Evolutionary conservation across 2,888 invertebrate genomes (phyloP), one percentile per base, ranked within the genome.

Genomic region (Leptogaster cylindrica): DNA sequence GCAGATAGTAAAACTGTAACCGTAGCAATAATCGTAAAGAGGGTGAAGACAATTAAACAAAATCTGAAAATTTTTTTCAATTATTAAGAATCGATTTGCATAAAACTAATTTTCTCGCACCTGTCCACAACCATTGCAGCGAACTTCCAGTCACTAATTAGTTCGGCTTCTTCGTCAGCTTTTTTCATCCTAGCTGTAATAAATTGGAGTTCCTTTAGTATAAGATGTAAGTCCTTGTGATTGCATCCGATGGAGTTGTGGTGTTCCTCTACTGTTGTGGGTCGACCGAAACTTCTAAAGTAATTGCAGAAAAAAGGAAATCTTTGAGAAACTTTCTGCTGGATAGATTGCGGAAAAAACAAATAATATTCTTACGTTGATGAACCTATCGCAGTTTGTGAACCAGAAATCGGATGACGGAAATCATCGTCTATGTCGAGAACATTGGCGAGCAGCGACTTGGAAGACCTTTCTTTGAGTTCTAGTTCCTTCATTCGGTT

Each of bases 71-170:
- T 75, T 18, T 74, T 73, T 73, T 63, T 33, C 71, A 66, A 27
- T 20, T 20, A 2, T 41, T 27, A 14, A 12, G 12, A n/a, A 10
- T 28, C 6, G 2, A 31, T 2, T 31, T 5, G 12, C 1, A 14
- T 7, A 55, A 3, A n/a, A 36, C 36, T 5, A 50, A 18, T 18
- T 33, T 33, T n/a, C 2, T 18, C 20, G 20, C 71, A 88, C 86
- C 94, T 90, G 84, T 97, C 97, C 79, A 97, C 95, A 79, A 97
- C 97, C 94, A 97, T 95, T 73, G 96, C 97, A 67, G 97, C 97
- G 81, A 97, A 97, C 82, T 95, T 96, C 97, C 97, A 97, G 82
- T 97, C 97, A 82, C 92, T 94, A 76, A 94, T 94, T 73, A 93
- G 86, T 79, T 96, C 95, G 67, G 91, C 90, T 78, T 95, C 94